These are phyloP conservation scores for Pterophyllum scalare DNA, from an alignment of 2,113 vertebrate genomes.

Conservation along the genomic window DNA sequence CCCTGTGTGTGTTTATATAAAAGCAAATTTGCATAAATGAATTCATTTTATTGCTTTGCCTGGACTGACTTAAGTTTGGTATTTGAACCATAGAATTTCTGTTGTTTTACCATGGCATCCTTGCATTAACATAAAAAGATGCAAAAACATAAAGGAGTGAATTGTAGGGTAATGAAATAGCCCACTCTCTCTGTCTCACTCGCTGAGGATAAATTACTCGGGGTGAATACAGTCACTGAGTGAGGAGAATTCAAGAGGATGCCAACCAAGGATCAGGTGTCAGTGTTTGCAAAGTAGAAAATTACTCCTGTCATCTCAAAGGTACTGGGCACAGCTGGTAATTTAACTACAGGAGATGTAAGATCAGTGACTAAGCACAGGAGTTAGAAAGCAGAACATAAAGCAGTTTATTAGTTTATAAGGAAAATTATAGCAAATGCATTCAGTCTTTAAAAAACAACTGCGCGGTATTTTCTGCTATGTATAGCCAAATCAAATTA, in stretches of 20 bases:
- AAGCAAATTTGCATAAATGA: not conserved
- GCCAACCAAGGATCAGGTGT: conserved; percentile 49
- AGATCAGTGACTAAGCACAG: not conserved
- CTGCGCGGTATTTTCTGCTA: not conserved
- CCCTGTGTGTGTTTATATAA: not conserved
- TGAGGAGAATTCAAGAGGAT: conserved; percentile 26
- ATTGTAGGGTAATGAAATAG: not conserved
- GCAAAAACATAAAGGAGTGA: conserved; percentile 6
- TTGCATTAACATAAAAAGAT: not conserved
- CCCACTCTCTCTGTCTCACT: conserved; percentile 3
- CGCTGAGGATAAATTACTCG: conserved; percentile 20
- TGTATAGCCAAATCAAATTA: not conserved
- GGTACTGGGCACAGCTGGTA: not conserved
- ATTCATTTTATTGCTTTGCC: not conserved
- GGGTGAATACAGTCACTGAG: conserved; percentile 39
- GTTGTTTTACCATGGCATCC: not conserved
- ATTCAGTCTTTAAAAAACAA: not conserved
- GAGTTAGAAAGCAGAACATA: not conserved
- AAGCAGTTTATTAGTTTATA: not conserved
- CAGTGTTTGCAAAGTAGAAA: conserved; percentile 39
- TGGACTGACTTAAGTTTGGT: not conserved
- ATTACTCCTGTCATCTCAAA: conserved; percentile 46
- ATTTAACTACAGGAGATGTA: conserved; percentile 48
- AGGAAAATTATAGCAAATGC: not conserved
- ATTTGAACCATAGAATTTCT: not conserved